A percentile compares a stretch with the other conserved stretches of the same genome.
Evolutionary conservation across 2,797 vertebrate species (phyloP).

Genomic region (Acrocephalus scirpaceus): DNA sequence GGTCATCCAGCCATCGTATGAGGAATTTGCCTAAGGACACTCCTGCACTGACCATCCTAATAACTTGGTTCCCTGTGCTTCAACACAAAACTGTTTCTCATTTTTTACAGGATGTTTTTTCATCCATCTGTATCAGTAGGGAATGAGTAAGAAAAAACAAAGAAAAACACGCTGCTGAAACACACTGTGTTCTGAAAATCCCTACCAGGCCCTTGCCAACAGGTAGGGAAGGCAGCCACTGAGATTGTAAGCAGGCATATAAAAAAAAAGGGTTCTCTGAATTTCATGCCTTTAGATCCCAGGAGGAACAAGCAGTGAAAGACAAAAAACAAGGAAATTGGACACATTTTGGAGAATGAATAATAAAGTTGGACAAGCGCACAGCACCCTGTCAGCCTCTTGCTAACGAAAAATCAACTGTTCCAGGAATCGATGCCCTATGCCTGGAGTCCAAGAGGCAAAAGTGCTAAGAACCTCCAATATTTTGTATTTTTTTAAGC

Average conservation of each 20-base stretch:
- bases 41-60: not conserved
- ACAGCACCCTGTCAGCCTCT: not conserved
- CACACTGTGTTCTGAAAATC: not conserved
- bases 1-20: not conserved
- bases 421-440: not conserved
- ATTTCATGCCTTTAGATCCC: not conserved
- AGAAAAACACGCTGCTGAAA: not conserved
- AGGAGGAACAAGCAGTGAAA: not conserved
- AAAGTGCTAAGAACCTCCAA: not conserved
- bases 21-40: not conserved
- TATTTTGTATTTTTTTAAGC: not conserved
- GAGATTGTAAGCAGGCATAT: not conserved
- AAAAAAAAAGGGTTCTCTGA: not conserved
- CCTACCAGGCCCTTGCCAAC: not conserved
- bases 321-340: not conserved
- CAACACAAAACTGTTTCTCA: not conserved
- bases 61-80: not conserved
- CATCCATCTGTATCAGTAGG: not conserved
- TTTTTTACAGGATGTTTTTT: not conserved
- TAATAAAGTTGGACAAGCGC: not conserved
- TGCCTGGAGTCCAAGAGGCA: not conserved
- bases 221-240: not conserved
- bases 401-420: not conserved
- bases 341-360: not conserved
- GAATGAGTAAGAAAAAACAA: not conserved